Conservation (phyloP, 30 jellyfish, hydroid and myxozoan genomes). For the Clytia hemisphaerica region DNA sequence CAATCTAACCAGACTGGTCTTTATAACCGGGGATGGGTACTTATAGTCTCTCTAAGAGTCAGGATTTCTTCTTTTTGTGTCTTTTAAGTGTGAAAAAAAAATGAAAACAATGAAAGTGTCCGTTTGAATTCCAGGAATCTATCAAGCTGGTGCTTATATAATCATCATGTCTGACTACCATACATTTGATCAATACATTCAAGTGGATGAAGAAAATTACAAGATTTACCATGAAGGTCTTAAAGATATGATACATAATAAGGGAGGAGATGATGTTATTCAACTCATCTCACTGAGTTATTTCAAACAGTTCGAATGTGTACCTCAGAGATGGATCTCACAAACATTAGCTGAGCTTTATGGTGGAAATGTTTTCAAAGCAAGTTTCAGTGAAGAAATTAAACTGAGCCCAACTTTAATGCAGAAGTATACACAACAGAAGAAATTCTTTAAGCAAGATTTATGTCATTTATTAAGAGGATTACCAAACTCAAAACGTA, state of each 20-base stretch:
- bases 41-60: too few species aligned
- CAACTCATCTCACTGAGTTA: slow-evolving; percentile 19
- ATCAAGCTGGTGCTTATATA: slow-evolving; percentile 24
- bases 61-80: too few species aligned
- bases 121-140: too few species aligned
- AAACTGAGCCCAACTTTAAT: neutral
- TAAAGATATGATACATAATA: slow-evolving; percentile 8
- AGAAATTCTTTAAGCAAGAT: slow-evolving; percentile 33
- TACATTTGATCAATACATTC: slow-evolving; percentile 42
- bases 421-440: slow-evolving; percentile 18
- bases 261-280: slow-evolving; percentile 43
- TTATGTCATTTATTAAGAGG: slow-evolving; percentile 14
- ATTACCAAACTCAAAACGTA: slow-evolving; percentile 12
- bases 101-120: too few species aligned
- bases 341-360: neutral
- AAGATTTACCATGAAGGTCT: slow-evolving; percentile 20
- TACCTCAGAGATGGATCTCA: slow-evolving; percentile 3
- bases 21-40: too few species aligned
- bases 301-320: slow-evolving; percentile 28
- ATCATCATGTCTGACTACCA: slow-evolving; percentile 43
- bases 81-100: too few species aligned
- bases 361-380: slow-evolving; percentile 14
- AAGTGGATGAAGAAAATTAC: slow-evolving; percentile 36
- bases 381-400: slow-evolving; percentile 3
- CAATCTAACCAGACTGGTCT: too few species aligned